A percentile compares a stretch with the other conserved stretches of the same genome.
Evolutionary conservation across 2,797 vertebrate genomes (phyloP).

Genomic region (Falco columbarius): DNA sequence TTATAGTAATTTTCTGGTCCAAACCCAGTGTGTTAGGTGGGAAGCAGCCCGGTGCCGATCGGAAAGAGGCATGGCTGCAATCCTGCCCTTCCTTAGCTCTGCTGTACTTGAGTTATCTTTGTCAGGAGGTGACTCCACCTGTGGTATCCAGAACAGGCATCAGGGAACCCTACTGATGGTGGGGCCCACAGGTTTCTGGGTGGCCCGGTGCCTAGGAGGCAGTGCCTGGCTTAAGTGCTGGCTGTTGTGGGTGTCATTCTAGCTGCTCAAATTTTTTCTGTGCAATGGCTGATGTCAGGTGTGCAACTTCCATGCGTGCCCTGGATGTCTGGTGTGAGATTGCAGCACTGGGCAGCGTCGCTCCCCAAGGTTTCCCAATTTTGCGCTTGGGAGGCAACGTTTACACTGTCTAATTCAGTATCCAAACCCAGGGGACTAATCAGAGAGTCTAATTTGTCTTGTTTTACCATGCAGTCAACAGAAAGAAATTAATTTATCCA

Average conservation of each 20-base stretch:
- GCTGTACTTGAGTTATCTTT: not conserved
- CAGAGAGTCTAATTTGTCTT: not conserved
- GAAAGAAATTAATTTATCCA: not conserved
- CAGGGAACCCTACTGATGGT: not conserved
- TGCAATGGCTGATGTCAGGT: rapidly evolving
- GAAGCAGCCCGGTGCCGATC: not conserved
- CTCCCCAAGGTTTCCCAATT: not conserved
- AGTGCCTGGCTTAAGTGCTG: not conserved
- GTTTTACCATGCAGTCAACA: not conserved
- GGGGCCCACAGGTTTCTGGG: not conserved
- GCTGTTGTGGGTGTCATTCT: not conserved
- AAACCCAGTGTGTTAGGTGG: not conserved
- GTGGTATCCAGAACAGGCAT: not conserved
- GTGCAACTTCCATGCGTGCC: not conserved
- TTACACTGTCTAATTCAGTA: not conserved
- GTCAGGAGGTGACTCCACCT: not conserved
- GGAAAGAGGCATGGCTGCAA: not conserved
- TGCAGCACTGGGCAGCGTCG: not conserved
- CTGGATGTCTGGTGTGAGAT: not conserved
- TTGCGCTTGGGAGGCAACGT: not conserved
- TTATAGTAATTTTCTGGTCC: not conserved
- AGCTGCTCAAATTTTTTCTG: not conserved
- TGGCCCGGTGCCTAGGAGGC: not conserved
- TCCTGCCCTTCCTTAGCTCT: not conserved
- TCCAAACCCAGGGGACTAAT: not conserved